Conservation (phyloP, 1,140 invertebrate genomes). For the Heterodera schachtii region DNA sequence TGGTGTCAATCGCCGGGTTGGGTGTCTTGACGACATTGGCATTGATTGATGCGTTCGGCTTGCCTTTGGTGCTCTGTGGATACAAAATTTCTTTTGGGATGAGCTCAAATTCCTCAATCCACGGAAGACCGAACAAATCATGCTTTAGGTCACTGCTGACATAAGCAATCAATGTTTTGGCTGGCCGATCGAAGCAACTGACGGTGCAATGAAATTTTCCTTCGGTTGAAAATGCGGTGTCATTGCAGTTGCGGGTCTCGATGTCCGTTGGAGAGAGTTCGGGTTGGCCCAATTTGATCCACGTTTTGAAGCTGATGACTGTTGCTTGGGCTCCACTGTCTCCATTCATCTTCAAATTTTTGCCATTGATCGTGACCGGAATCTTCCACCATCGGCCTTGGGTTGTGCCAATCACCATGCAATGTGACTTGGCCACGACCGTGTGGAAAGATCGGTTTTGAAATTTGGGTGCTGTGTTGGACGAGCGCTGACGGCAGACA, state of each 20-base stretch:
- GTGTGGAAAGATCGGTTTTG: not conserved
- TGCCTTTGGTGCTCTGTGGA: not conserved
- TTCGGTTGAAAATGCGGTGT: not conserved
- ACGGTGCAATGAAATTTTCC: slow-evolving; percentile 18
- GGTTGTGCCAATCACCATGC: not conserved
- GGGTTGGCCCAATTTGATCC: slow-evolving; percentile 13
- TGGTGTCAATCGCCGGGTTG: not conserved
- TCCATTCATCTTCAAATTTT: not conserved
- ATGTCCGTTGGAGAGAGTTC: not conserved
- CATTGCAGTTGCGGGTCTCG: slow-evolving; percentile 16
- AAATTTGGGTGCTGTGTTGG: not conserved
- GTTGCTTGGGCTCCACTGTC: slow-evolving; percentile 11
- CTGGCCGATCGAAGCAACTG: not conserved
- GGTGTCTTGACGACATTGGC: too few relatives aligned
- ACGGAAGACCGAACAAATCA: slow-evolving; percentile 15
- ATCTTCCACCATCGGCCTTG: not conserved
- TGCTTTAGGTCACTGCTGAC: not conserved
- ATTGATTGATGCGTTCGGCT: too few relatives aligned
- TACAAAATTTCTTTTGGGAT: not conserved
- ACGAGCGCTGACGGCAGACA: not conserved
- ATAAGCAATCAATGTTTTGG: slow-evolving; percentile 10
- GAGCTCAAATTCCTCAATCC: slow-evolving; percentile 10
- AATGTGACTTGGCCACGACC: not conserved
- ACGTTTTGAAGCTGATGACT: not conserved
- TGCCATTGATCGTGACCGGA: not conserved